Conservation (phyloP, 2,888 invertebrate species). For the Athetis lepigone region DNA sequence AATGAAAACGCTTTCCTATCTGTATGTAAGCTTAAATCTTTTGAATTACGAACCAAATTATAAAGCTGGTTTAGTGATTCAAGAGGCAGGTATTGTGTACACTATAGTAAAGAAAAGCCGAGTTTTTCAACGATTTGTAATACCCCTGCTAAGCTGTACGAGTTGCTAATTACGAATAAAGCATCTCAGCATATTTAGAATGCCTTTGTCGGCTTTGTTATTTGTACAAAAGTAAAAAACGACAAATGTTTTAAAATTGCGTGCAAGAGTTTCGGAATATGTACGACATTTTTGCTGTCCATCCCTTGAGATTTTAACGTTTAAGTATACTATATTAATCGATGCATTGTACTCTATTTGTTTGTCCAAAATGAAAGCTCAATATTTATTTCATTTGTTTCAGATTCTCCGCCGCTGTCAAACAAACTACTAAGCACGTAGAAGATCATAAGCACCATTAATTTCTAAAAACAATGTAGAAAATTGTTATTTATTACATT, state of each 20-base stretch:
- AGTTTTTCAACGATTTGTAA: too few relatives aligned
- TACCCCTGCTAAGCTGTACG: too few relatives aligned
- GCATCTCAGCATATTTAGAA: too few relatives aligned
- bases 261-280: neutral
- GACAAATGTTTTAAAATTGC: neutral
- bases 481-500: conserved; percentile 11
- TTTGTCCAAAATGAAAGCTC: neutral
- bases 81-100: too few relatives aligned
- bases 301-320: neutral
- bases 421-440: conserved; percentile 67
- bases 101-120: too few relatives aligned
- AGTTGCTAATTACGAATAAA: too few relatives aligned
- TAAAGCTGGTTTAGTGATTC: too few relatives aligned
- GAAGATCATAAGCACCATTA: conserved; percentile 63
- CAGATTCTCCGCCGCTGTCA: conserved; percentile 70
- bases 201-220: too few relatives aligned
- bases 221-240: too few relatives aligned
- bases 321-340: neutral
- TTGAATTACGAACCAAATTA: too few relatives aligned
- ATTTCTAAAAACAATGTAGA: neutral
- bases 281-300: neutral
- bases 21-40: too few relatives aligned
- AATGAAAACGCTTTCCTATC: too few relatives aligned
- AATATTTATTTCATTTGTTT: conserved; percentile 30
- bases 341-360: neutral